Evolutionary conservation across 1,140 invertebrate genomes (phyloP).

Genomic region (Orussus abietinus): DNA sequence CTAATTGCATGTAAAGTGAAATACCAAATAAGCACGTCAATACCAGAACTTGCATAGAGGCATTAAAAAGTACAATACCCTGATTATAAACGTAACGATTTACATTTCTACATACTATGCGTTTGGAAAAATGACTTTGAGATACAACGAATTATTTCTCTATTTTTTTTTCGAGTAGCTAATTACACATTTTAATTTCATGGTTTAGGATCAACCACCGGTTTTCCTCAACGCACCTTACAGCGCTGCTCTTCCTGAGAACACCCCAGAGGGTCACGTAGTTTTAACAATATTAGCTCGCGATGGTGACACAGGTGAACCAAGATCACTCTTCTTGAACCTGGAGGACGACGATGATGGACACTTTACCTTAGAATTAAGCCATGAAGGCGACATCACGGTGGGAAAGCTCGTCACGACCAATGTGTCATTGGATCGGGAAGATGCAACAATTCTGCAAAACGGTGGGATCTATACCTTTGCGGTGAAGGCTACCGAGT

Average conservation of each 20-base stretch:
- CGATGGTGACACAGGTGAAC: conserved; percentile 74
- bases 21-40: too few species aligned
- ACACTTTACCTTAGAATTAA: conserved; percentile 63
- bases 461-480: conserved; percentile 78
- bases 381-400: conserved; percentile 53
- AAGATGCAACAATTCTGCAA: conserved; percentile 67
- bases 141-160: too few species aligned
- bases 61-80: too few species aligned
- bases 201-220: conserved; percentile 71
- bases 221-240: conserved; percentile 75
- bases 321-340: conserved; percentile 61
- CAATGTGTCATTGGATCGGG: conserved; percentile 66
- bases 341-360: conserved; percentile 65
- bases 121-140: too few species aligned
- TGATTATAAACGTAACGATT: too few species aligned
- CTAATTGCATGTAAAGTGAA: too few species aligned
- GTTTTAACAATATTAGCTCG: conserved; percentile 68
- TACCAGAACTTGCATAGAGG: too few species aligned
- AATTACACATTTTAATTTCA: conserved; percentile 7
- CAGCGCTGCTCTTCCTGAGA: conserved; percentile 71
- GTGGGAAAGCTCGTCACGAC: conserved; percentile 59
- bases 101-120: too few species aligned
- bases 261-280: conserved; percentile 58
- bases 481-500: conserved; percentile 67
- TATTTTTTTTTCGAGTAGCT: too few species aligned